phyloP scores from a whole-genome alignment of 1,140 invertebrate genomes.

The Calliopsis andreniformis region DNA sequence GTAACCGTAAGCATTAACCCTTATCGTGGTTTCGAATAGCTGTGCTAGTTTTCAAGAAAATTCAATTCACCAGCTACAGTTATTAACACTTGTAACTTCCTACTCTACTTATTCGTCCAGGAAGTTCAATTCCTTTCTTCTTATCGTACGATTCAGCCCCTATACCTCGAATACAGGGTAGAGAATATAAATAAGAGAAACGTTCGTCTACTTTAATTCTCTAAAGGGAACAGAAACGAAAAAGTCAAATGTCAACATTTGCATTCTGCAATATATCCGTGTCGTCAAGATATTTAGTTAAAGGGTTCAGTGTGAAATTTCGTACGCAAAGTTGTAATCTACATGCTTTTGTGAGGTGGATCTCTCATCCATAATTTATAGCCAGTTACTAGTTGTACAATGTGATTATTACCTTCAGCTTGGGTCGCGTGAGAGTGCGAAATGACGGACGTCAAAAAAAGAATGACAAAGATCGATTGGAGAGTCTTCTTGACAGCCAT shows the following conservation, averaged over 20 bases:
- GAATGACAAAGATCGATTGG: slow-evolving; percentile 72
- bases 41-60: too few relatives aligned
- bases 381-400: background rate
- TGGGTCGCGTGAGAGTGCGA: slow-evolving; percentile 59
- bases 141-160: background rate
- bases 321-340: background rate
- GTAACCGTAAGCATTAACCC: background rate
- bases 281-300: too few relatives aligned
- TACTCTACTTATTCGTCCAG: background rate
- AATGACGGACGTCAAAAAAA: slow-evolving; percentile 70
- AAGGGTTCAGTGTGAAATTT: too few relatives aligned
- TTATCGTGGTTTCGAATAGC: too few relatives aligned
- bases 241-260: background rate
- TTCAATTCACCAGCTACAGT: too few relatives aligned
- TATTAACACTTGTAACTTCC: too few relatives aligned
- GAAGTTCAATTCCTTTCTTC: background rate
- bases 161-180: background rate
- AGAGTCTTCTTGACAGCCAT: slow-evolving; percentile 74
- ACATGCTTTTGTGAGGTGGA: background rate
- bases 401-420: slow-evolving; percentile 64
- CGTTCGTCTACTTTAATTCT: background rate
- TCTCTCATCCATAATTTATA: background rate
- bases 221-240: background rate
- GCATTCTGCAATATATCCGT: too few relatives aligned
- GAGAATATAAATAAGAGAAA: background rate